Conservation (phyloP, 1,140 invertebrate species). For the Wasmannia auropunctata region DNA sequence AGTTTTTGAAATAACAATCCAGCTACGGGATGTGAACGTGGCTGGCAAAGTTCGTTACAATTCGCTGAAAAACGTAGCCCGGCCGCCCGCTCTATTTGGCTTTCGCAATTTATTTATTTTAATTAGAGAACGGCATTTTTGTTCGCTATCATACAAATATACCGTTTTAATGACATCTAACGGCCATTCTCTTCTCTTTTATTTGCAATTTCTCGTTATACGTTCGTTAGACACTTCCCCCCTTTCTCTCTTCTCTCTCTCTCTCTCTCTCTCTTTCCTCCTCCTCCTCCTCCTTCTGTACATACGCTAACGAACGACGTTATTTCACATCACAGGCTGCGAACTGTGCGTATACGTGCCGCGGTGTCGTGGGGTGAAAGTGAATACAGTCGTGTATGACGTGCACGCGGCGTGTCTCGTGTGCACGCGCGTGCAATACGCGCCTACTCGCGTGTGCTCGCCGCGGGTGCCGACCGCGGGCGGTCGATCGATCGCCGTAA, state of each 20-base stretch:
- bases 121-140: slow-evolving; percentile 23
- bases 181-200: background rate
- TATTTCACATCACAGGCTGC: slow-evolving; percentile 23
- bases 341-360: slow-evolving; percentile 18
- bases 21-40: too few relatives aligned
- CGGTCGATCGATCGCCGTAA: slow-evolving; percentile 2
- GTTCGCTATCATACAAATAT: background rate
- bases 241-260: too few relatives aligned
- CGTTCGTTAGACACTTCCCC: slow-evolving; percentile 22
- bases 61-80: background rate
- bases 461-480: background rate
- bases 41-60: background rate
- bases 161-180: slow-evolving; percentile 18
- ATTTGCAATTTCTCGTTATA: slow-evolving; percentile 25
- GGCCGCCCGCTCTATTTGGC: background rate
- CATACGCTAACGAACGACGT: slow-evolving; percentile 56
- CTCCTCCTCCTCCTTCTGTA: background rate
- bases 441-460: background rate
- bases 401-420: slow-evolving; percentile 28
- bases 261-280: too few relatives aligned
- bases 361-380: slow-evolving; percentile 67
- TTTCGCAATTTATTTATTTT: slow-evolving; percentile 47
- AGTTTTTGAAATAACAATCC: background rate
- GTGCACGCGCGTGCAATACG: slow-evolving; percentile 3
- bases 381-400: slow-evolving; percentile 61